These are phyloP conservation scores for Acanthurus lineatus DNA, from an alignment of 2,797 vertebrate species.

Conservation along the genomic window DNA sequence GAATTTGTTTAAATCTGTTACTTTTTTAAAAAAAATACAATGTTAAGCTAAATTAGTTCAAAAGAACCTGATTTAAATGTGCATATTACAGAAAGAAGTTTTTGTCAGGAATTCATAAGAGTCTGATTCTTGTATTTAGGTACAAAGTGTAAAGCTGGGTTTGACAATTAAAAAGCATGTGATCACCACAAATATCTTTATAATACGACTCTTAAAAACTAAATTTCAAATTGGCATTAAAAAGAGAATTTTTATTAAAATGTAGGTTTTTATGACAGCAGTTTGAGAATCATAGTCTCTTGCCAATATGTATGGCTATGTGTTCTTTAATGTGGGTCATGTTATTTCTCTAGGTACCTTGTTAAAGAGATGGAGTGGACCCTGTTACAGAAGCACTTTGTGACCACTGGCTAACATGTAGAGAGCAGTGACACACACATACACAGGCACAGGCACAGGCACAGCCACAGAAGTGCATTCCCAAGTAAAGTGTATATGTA, in stretches of 20 bases:
- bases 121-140: neutral
- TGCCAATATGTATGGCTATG: neutral
- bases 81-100: too few species aligned
- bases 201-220: neutral
- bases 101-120: too few species aligned
- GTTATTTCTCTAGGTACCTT: slow-evolving; percentile 28
- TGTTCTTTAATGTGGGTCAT: slow-evolving; percentile 19
- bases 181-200: neutral
- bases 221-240: neutral
- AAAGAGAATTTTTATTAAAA: too few species aligned
- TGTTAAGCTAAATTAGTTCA: too few species aligned
- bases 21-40: too few species aligned
- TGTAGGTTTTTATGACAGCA: neutral
- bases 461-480: neutral
- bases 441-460: neutral
- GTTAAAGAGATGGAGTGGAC: slow-evolving; percentile 30
- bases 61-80: too few species aligned
- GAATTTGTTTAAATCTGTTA: too few species aligned
- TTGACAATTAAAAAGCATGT: neutral
- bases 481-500: neutral
- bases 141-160: neutral
- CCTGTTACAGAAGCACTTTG: slow-evolving; percentile 12
- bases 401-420: neutral
- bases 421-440: neutral
- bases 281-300: neutral